Conservation (phyloP, 2,797 vertebrate species). For the Thripadectes ignobilis region DNA sequence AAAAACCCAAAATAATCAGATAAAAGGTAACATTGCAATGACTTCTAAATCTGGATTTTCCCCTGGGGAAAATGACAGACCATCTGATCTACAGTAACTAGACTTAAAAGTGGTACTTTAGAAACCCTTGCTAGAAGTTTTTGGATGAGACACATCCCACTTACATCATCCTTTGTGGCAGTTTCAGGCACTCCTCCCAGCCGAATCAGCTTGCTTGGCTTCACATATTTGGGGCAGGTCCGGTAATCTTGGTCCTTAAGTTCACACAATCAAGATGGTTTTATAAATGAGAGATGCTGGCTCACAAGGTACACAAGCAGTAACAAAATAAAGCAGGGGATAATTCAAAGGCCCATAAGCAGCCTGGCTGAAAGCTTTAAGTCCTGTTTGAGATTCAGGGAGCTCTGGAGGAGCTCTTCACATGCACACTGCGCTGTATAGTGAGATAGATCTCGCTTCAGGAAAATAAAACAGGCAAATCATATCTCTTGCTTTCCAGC, state of each 20-base stretch:
- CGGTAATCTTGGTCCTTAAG: slow-evolving; percentile 83
- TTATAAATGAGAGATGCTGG: slow-evolving; percentile 32
- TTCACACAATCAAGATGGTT: slow-evolving; percentile 62
- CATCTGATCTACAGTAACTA: background rate
- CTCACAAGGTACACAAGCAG: background rate
- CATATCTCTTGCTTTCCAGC: background rate
- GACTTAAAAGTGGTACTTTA: background rate
- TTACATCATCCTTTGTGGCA: slow-evolving; percentile 94
- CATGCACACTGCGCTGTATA: background rate
- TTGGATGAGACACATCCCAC: background rate
- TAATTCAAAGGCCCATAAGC: background rate
- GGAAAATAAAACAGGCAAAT: background rate
- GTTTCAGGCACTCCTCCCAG: slow-evolving; percentile 93
- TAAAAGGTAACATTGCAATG: background rate
- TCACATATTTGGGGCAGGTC: slow-evolving; percentile 82
- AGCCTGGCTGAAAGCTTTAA: background rate
- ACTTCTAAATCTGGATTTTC: slow-evolving; percentile 20
- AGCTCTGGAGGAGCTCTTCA: background rate
- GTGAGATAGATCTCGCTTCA: background rate
- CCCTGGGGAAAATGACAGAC: background rate
- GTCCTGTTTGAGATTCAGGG: background rate
- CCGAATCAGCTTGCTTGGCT: slow-evolving; percentile 90
- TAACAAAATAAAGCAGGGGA: background rate
- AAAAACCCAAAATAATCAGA: background rate
- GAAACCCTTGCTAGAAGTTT: background rate